Evolutionary conservation across 2,113 vertebrate species (phyloP).

Genomic region (Scophthalmus maximus): DNA sequence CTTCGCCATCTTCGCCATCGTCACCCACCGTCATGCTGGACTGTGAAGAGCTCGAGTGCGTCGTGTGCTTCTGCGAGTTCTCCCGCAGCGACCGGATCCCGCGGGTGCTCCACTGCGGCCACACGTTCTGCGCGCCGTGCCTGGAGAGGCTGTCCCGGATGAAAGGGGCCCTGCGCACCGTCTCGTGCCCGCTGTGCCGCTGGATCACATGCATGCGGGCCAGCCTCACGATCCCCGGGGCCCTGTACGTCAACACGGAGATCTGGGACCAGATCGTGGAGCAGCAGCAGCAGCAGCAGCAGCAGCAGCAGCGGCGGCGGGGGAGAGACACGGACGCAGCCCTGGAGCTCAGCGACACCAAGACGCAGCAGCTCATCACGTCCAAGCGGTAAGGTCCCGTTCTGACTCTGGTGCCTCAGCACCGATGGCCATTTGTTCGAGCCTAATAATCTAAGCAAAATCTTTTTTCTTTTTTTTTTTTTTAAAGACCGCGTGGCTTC

Average conservation of each 20-base stretch:
- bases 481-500: no score
- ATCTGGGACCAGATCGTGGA: constrained; percentile 61
- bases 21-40: neutral
- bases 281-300: neutral
- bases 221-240: constrained; percentile 18
- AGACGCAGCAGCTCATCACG: no score
- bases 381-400: no score
- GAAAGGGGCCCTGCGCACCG: neutral
- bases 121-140: constrained; percentile 72
- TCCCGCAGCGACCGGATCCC: constrained; percentile 40
- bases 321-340: neutral
- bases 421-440: no score
- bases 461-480: no score
- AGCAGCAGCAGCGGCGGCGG: no score
- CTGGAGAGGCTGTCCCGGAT: constrained; percentile 35
- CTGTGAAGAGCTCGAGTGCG: constrained; percentile 41
- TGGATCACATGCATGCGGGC: constrained; percentile 58
- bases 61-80: constrained; percentile 58
- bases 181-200: constrained; percentile 71
- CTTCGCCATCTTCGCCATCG: neutral
- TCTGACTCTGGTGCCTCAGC: no score
- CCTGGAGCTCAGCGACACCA: no score
- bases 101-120: constrained; percentile 61
- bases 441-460: no score
- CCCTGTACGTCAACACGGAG: constrained; percentile 61